Conservation (phyloP, 2,797 vertebrate genomes). For the Caiman crocodilus region DNA sequence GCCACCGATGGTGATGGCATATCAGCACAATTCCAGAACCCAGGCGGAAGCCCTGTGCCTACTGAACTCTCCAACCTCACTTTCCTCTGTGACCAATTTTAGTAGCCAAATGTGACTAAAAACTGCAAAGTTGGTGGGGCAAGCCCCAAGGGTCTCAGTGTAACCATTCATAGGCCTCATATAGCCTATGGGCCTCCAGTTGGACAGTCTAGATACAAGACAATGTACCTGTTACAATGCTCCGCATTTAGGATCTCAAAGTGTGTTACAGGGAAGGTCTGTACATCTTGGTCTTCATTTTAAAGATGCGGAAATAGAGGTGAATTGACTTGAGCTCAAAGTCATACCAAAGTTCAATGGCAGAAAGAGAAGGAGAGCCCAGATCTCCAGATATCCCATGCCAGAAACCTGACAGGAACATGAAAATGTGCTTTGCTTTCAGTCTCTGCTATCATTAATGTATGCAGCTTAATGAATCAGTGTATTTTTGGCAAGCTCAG, state of each 20-base stretch:
- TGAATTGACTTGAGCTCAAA: neutral
- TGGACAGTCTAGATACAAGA: too few relatives aligned
- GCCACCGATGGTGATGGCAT: too few relatives aligned
- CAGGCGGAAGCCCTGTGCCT: too few relatives aligned
- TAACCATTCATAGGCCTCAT: too few relatives aligned
- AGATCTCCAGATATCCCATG: neutral
- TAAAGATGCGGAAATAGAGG: neutral
- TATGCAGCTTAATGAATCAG: neutral
- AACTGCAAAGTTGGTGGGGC: too few relatives aligned
- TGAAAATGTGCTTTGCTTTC: neutral
- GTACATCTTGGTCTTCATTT: neutral
- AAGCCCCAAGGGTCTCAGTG: too few relatives aligned
- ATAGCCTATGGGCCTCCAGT: too few relatives aligned
- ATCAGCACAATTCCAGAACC: too few relatives aligned
- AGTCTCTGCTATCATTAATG: neutral
- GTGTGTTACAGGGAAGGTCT: neutral
- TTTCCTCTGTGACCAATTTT: too few relatives aligned
- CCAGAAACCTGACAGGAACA: neutral
- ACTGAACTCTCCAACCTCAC: too few relatives aligned
- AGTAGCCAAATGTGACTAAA: too few relatives aligned
- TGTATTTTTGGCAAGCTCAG: neutral
- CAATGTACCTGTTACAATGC: neutral
- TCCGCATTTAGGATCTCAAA: neutral
- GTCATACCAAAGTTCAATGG: neutral
- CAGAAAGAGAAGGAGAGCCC: neutral